Base-by-base conservation (phyloP, 1,140 invertebrate species). In the Cydia fagiglandana region DNA sequence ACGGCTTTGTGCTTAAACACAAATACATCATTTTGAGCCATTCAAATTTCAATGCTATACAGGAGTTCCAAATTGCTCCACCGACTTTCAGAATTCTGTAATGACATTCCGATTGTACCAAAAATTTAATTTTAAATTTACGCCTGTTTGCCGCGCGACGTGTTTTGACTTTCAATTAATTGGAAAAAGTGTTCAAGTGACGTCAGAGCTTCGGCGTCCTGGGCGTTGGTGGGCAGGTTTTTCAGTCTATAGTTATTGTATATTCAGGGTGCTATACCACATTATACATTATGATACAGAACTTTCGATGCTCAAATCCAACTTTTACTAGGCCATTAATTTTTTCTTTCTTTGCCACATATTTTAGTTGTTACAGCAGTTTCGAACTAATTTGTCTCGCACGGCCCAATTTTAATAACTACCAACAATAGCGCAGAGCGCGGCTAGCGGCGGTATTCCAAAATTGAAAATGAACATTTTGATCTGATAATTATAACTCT, bases 111-210 rank as follows among this genome's bases (percentile, higher is more conserved):
- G 6, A 56, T 56, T n/a, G 53, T 17, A 56, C 53, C 53, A 56
- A 56, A 56, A 56, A 56, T 56, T 56, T 2, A 20, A 56, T 56
- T 56, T 56, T 56, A 56, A 56, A 56, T 50, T 50, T 50, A 24
- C 50, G 34, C 20, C 73, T 50, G 73, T 45, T 38, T 73, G 20
- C n/a, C 15, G 73, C 74, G 73, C 34, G 30, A 47, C 53, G 64
- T 56, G 53, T 56, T 56, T 56, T 56, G 53, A 56, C 50, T 81
- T 77, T 66, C 73, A 28, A 73, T 73, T 74, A 66, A 56, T 56
- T 56, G 53, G 53, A 56, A 56, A 56, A 56, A 56, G 15, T 56
- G 53, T 56, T n/a, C 53, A 56, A 56, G 53, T 56, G 66, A 76
- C 53, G 76, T 78, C 53, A 15, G 50, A n/a, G 5, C 15, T 17